Evolutionary conservation across 2,113 vertebrate species (phyloP).

Genomic region (Gorsachius goisagi): DNA sequence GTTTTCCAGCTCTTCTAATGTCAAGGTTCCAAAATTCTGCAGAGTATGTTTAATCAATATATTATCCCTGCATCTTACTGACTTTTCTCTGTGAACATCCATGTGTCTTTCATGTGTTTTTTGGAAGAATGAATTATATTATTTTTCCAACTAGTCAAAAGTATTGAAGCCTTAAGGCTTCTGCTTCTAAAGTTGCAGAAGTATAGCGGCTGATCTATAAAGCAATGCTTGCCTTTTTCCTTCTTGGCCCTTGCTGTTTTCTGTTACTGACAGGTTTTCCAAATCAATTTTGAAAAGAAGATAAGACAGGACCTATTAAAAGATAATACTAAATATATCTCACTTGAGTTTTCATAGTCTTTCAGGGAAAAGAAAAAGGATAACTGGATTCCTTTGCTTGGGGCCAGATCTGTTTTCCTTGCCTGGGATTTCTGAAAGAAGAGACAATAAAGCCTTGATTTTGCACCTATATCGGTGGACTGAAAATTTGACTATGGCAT

Average conservation of each 20-base stretch:
- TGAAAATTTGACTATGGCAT: neutral
- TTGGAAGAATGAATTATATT: neutral
- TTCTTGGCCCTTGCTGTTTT: neutral
- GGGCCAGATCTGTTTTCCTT: neutral
- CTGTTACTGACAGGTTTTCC: neutral
- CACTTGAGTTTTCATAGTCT: neutral
- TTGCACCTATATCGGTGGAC: neutral
- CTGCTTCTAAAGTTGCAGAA: neutral
- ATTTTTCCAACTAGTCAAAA: neutral
- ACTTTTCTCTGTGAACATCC: neutral
- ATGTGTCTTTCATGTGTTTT: neutral
- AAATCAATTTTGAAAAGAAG: conserved; percentile 17
- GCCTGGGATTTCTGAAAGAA: neutral
- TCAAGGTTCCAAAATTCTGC: neutral
- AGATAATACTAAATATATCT: neutral
- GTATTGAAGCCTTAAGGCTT: neutral
- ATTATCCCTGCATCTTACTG: neutral
- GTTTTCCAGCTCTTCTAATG: neutral
- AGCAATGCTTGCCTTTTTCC: neutral
- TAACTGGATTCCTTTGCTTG: neutral
- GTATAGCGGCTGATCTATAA: neutral
- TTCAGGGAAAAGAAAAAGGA: neutral
- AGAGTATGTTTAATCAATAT: neutral
- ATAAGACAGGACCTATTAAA: neutral
- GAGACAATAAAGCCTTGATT: neutral